Base-by-base conservation (phyloP, 2,797 vertebrate species). In the Tenualosa ilisha region DNA sequence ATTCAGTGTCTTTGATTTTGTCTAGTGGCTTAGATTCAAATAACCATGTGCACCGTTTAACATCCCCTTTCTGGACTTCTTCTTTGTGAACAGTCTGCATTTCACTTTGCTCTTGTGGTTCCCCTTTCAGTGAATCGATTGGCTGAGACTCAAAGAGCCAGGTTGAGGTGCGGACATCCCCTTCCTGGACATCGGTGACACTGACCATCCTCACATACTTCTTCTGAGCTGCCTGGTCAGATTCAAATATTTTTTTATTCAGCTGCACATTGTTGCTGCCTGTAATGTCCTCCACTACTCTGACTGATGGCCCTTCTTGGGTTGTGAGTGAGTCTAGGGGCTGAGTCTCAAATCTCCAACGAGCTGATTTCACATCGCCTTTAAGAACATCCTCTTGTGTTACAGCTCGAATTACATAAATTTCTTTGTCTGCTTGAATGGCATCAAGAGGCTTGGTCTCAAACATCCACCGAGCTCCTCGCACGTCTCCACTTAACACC, bases 131-230 rank as follows among this genome's bases (percentile, higher is more conserved):
- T 82, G 95, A 95, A 88, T 97, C 96, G 20, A 97, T 95, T 0
- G 94, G 93, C 49, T 97, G 96, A 91, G 97, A 97, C 92, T 97
- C 97, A 94, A 98, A 98, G 84, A 97, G 96, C 97, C 97, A 98
- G 0, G 96, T 97, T 83, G 97, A 98, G 12, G 97, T 97, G 86
- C 97, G 95, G 59, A 98, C 97, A 17, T 97, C 95, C 0, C 97
- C 97, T 0, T 91, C 92, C 86, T 97, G 97, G 86, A 97, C 94
- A 1, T 98, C 97, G 40, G 96, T 97, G 88, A 98, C 95, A 0
- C 97, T 98, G 43, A 97, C 97, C 94, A 96, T 97, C 89, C 97
- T 94, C 86, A 96, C 94, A 0, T 96, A 97, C 88, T 94, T 96
- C 84, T 95, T 93, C 86, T 90, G 92, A 81, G 90, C 88, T 7